Evolutionary conservation across 2,797 vertebrate species (phyloP), one percentile per base, ranked within the genome.

Genomic region (Peromyscus nudipes): DNA sequence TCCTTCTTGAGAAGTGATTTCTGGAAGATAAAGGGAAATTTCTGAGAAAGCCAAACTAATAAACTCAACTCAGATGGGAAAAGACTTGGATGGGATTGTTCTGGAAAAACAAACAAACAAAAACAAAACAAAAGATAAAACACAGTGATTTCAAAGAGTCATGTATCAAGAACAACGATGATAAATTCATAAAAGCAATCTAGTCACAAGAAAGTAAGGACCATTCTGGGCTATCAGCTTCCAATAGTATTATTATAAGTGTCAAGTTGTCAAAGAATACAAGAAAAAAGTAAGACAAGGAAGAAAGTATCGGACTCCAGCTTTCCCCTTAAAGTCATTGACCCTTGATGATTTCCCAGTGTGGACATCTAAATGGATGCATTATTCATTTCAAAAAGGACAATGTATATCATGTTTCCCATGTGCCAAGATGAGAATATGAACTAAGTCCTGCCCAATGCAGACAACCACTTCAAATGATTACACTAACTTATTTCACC

Each of bases 341-440:
- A 99, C 89, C 99, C 99, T 0, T 99, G 99, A 46, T 37, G 98
- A 99, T 99, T 97, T 99, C 99, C 94, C 99, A 99, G 97, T 99
- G 99, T 69, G 0, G 99, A 62, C 13, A 55, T 87, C 11, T 27
- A 80, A n/a, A 43, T 79, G 99, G 27, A 4, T 43, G 10, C 25
- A 75, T 2, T 60, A 17, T 34, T 40, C 3, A 43, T 60, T 10
- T 12, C 27, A 99, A 75, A 98, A 62, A 0, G 99, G 99, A 67
- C 99, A 99, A 98, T 99, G 99, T 69, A 99, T 99, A 99, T 99
- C 99, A 2, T 99, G 99, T 97, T 99, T 99, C 81, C 98, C 99
- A 0, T 99, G 99, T 8, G 99, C 99, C 21, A 89, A 57, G 12
- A 71, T 17, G 5, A 9, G n/a, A 40, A 23, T 14, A 11, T 60